phyloP scores from a whole-genome alignment of 1,140 invertebrate species.

The Formica exsecta region DNA sequence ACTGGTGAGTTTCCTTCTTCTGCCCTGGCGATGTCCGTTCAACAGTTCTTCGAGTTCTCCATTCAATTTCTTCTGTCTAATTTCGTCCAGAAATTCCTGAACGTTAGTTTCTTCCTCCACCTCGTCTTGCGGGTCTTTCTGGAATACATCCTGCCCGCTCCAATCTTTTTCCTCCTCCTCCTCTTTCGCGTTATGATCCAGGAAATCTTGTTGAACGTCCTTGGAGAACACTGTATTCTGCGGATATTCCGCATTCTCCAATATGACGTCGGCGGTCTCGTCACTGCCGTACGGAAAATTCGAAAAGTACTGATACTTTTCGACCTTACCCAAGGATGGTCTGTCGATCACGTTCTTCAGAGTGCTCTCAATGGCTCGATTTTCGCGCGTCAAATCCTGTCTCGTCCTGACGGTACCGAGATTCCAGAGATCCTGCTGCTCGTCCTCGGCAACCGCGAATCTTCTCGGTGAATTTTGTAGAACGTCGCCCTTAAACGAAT shows the following conservation, averaged over 20 bases:
- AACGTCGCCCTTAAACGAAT: neutral
- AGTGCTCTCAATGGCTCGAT: conserved; percentile 67
- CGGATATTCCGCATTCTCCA: conserved; percentile 11
- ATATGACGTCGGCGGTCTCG: conserved; percentile 5
- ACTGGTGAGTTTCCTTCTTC: conserved; percentile 88
- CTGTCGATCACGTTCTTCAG: conserved; percentile 57
- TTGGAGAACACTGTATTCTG: conserved; percentile 15
- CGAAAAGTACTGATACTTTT: conserved; percentile 47
- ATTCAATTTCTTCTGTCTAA: conserved; percentile 71
- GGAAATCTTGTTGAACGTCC: neutral
- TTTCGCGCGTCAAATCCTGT: conserved; percentile 58
- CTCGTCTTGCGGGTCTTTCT: conserved; percentile 33
- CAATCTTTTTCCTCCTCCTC: conserved; percentile 17
- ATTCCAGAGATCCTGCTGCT: conserved; percentile 21
- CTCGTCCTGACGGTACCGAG: neutral
- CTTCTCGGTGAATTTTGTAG: conserved; percentile 13
- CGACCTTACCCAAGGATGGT: conserved; percentile 30
- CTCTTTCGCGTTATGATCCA: neutral
- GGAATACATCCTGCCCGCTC: conserved; percentile 48
- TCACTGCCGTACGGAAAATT: conserved; percentile 38
- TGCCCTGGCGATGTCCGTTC: conserved; percentile 78
- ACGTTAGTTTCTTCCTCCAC: conserved; percentile 65
- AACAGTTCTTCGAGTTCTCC: conserved; percentile 71
- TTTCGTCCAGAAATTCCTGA: conserved; percentile 78
- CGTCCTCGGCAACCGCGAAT: neutral